Percentiles rank a stretch among this genome's conserved stretches.
Evolutionary conservation across 1,140 invertebrate species (phyloP).

Genomic region (Lepidurus packardi): DNA sequence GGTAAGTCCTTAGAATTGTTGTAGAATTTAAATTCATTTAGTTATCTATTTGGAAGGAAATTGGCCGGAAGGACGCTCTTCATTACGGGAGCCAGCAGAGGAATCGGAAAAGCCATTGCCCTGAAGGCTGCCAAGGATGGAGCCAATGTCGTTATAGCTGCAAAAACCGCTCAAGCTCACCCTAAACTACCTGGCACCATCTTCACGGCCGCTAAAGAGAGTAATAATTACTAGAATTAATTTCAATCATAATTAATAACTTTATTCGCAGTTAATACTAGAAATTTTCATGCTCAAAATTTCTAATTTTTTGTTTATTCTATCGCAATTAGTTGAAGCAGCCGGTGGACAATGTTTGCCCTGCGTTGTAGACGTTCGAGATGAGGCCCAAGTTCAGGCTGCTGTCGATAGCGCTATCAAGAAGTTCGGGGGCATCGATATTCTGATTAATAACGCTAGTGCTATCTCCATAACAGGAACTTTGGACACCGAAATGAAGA

Average conservation of each 20-base stretch:
- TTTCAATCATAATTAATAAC: constrained; percentile 17
- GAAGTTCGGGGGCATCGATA: constrained; percentile 94
- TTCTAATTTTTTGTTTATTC: constrained; percentile 29
- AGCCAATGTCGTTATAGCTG: constrained; percentile 89
- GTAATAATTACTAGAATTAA: constrained; percentile 51
- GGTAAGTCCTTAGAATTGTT: too few species aligned
- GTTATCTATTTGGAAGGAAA: constrained; percentile 56
- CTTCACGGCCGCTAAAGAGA: constrained; percentile 92
- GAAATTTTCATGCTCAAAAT: background rate
- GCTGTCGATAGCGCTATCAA: constrained; percentile 83
- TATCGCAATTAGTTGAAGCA: constrained; percentile 66
- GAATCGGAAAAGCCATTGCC: constrained; percentile 96
- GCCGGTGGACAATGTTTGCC: constrained; percentile 85
- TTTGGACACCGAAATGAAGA: constrained; percentile 85
- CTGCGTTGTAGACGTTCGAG: constrained; percentile 88
- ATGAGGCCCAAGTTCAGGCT: constrained; percentile 70
- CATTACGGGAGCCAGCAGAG: constrained; percentile 92
- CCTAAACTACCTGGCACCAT: constrained; percentile 98
- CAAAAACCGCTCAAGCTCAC: constrained; percentile 93
- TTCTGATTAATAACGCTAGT: constrained; percentile 92
- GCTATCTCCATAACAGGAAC: constrained; percentile 90
- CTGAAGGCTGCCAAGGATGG: constrained; percentile 89
- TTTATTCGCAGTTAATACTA: background rate
- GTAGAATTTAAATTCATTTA: too few species aligned
- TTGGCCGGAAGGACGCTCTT: constrained; percentile 86